Evolutionary conservation across 2,888 invertebrate genomes (phyloP), one percentile per base, ranked within the genome.

Genomic region (Drosophila aldrichi): DNA sequence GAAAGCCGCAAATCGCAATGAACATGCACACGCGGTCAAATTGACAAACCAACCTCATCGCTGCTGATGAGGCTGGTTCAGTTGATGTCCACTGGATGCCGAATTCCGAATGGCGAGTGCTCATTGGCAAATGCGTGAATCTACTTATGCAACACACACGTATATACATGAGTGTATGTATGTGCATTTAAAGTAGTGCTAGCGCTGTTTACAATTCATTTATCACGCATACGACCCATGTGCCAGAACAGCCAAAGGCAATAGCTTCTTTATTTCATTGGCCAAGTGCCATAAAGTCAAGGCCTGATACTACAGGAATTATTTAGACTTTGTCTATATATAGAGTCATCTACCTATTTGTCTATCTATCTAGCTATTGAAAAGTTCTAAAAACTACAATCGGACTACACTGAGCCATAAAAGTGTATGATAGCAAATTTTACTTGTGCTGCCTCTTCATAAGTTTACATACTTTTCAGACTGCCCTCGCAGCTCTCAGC

Each of bases 141-240:
- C 40, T 40, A 40, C 40, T 40, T 40, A 40, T 40, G 40, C 40
- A 38, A n/a, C 20, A 3, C 16, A 10, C 1, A 10, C 2, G 18
- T 3, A 9, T 18, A 12, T 12, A 12, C 2, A 14, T 16, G 7
- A 7, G 25, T 7, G 12, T 46, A 2, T 14, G 36, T 36, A 5
- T 16, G 38, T 38, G 36, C 16, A 8, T 40, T 8, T 40, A 8
- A 40, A 40, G 40, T n/a, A n/a, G 16, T 3, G 38, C 38, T 38
- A 7, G 38, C 40, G 2, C n/a, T 40, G n/a, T n/a, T 40, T 40
- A 40, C 40, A n/a, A 40, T 40, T n/a, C 40, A 40, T 40, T 40
- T 43, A 44, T 77, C 70, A 77, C 76, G 63, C 70, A 78, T 67
- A 57, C 70, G 70, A 54, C 65, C 34, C 29, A 46, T 60, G 34